Conservation (phyloP, 2,888 invertebrate species). For the Dicyrtomina minuta region DNA sequence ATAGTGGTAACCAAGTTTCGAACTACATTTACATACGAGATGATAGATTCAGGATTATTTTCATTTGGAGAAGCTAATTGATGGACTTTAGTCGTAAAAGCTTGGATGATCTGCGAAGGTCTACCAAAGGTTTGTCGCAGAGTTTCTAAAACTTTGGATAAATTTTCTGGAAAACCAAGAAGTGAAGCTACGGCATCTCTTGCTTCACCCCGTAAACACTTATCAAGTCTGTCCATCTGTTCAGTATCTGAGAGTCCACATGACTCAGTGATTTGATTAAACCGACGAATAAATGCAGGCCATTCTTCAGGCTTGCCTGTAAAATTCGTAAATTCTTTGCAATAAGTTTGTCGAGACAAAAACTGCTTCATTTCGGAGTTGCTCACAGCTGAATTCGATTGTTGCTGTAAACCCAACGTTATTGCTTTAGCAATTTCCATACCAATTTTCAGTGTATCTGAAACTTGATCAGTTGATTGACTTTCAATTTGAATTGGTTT, state of each 20-base stretch:
- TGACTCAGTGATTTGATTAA: slow-evolving; percentile 8
- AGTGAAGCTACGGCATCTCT: slow-evolving; percentile 23
- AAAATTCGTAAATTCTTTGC: slow-evolving; percentile 26
- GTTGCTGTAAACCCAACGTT: no score
- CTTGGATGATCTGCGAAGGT: slow-evolving; percentile 26
- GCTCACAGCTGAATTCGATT: no score
- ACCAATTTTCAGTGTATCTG: no score
- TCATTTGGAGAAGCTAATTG: background rate
- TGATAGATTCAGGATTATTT: background rate
- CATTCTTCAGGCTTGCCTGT: slow-evolving; percentile 33
- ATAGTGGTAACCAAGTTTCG: slow-evolving; percentile 14
- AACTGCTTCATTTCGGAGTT: background rate
- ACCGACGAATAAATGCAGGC: slow-evolving; percentile 29
- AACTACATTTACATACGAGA: background rate
- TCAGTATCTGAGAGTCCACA: slow-evolving; percentile 24
- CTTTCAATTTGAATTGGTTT: no score
- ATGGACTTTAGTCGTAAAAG: slow-evolving; percentile 7
- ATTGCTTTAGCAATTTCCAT: no score
- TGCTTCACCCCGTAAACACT: slow-evolving; percentile 34
- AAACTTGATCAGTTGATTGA: no score
- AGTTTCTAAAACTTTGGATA: slow-evolving; percentile 16
- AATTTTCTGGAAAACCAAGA: slow-evolving; percentile 26
- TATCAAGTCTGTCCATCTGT: slow-evolving; percentile 31
- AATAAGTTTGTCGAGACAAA: slow-evolving; percentile 15
- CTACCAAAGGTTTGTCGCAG: slow-evolving; percentile 32